phyloP scores from a whole-genome alignment of 1,140 invertebrate genomes.

The Nasonia longicornis region DNA sequence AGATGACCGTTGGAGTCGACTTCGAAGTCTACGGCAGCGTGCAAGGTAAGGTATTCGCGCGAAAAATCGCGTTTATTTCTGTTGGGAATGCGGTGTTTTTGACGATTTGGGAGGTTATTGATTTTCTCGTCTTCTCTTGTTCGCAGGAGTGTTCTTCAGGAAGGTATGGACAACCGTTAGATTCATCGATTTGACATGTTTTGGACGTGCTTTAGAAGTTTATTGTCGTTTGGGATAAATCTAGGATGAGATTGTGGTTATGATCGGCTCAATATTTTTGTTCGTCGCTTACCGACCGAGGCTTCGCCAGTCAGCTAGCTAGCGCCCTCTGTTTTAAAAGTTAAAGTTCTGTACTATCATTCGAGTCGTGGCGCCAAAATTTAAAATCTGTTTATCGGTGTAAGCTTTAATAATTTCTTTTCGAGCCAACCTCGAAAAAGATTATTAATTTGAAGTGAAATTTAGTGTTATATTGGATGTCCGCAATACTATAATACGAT shows the following conservation, averaged over 20 bases:
- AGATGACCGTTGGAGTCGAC: slow-evolving; percentile 67
- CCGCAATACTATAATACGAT: no score
- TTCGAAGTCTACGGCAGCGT: slow-evolving; percentile 76
- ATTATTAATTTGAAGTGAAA: no score
- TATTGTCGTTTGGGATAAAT: neutral
- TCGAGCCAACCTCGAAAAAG: no score
- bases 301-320: neutral
- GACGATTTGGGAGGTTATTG: neutral
- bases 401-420: no score
- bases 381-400: neutral
- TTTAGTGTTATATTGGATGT: no score
- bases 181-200: neutral
- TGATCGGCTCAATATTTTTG: neutral
- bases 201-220: neutral
- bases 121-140: slow-evolving; percentile 20
- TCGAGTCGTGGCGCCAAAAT: neutral
- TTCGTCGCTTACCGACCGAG: slow-evolving; percentile 17
- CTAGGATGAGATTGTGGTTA: neutral
- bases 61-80: neutral
- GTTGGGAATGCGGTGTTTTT: neutral
- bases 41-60: slow-evolving; percentile 67
- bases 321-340: neutral
- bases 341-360: neutral
- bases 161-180: slow-evolving; percentile 64
- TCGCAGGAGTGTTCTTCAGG: slow-evolving; percentile 74